Evolutionary conservation across 2,888 invertebrate genomes (phyloP).

Genomic region (Frankliniella fusca): DNA sequence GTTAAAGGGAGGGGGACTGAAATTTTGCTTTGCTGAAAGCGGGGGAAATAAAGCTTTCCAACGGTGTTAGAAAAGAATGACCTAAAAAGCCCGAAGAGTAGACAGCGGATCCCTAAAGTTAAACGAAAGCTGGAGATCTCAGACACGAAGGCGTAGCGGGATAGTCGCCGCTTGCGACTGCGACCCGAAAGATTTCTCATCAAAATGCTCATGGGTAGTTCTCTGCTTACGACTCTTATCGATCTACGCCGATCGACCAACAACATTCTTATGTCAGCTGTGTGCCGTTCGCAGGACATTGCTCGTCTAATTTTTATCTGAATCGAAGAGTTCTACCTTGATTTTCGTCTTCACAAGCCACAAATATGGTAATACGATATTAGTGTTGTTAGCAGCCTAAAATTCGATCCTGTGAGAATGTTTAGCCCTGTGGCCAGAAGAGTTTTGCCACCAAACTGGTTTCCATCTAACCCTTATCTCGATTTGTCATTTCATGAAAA

Average conservation of each 20-base stretch:
- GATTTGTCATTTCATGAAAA: neutral
- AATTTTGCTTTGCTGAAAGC: too few relatives aligned
- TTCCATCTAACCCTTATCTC: constrained; percentile 1
- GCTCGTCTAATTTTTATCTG: neutral
- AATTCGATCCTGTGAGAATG: too few relatives aligned
- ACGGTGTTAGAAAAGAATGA: too few relatives aligned
- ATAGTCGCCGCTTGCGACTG: too few relatives aligned
- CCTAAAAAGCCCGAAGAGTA: too few relatives aligned
- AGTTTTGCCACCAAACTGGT: neutral
- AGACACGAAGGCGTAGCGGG: too few relatives aligned
- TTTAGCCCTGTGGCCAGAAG: neutral
- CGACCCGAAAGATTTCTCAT: too few relatives aligned
- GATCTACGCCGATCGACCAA: constrained; percentile 12
- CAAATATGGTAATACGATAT: neutral
- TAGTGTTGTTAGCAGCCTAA: too few relatives aligned
- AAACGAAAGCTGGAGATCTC: too few relatives aligned
- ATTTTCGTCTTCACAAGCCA: neutral
- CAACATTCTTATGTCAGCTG: constrained; percentile 26
- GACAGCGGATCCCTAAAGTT: too few relatives aligned
- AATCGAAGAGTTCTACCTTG: neutral
- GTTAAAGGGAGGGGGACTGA: too few relatives aligned
- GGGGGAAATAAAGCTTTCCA: too few relatives aligned
- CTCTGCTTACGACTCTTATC: neutral
- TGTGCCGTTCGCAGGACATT: constrained; percentile 6
- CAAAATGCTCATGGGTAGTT: neutral